phyloP scores from a whole-genome alignment of 2,888 invertebrate species.

The Oscheius sp. region DNA sequence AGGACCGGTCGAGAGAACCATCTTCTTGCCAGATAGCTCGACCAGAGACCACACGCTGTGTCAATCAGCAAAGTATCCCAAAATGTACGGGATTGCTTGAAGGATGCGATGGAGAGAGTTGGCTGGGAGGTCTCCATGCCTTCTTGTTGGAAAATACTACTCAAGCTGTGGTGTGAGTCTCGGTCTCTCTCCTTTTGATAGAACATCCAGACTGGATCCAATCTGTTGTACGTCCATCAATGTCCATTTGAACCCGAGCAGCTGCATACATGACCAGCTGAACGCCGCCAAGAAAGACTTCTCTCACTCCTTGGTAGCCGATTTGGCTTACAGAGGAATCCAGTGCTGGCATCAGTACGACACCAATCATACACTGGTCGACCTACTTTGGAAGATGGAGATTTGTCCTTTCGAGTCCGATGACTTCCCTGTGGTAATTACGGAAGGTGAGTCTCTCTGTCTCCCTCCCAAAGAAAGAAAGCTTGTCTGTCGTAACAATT shows the following conservation, averaged over 20 bases:
- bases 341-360: constrained; percentile 73
- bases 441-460: constrained; percentile 40
- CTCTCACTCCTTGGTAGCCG: constrained; percentile 58
- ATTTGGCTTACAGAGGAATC: constrained; percentile 63
- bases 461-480: background rate
- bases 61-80: constrained; percentile 57
- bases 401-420: constrained; percentile 65
- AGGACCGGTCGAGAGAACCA: background rate
- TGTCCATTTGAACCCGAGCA: constrained; percentile 60
- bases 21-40: constrained; percentile 42
- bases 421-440: constrained; percentile 48
- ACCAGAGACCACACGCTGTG: constrained; percentile 50
- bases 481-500: too few relatives aligned
- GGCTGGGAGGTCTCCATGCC: constrained; percentile 71
- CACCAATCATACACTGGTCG: constrained; percentile 63
- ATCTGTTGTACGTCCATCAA: constrained; percentile 68
- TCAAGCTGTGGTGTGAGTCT: constrained; percentile 65
- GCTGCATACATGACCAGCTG: constrained; percentile 67
- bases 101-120: constrained; percentile 64
- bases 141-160: constrained; percentile 69
- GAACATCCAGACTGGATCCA: constrained; percentile 65
- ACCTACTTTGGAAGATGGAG: constrained; percentile 71
- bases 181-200: background rate
- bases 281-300: constrained; percentile 61
- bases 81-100: constrained; percentile 53